A percentile compares a stretch with the other conserved stretches of the same genome.
These are phyloP conservation scores for Myopa testacea DNA, from an alignment of 2,888 invertebrate species.

Conservation along the genomic window DNA sequence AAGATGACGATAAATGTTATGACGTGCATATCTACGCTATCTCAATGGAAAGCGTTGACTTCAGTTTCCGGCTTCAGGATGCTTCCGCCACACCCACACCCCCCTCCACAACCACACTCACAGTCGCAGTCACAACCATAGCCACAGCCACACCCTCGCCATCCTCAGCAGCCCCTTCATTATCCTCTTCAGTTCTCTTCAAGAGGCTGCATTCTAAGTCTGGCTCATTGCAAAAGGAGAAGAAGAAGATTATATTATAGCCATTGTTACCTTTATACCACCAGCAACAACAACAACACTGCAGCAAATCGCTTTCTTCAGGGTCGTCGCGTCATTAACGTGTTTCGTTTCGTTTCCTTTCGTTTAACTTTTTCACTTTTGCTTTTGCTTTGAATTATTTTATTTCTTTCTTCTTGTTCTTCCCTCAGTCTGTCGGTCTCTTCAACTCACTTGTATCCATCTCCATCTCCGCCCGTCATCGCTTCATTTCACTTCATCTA, in stretches of 20 bases:
- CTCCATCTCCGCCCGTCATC: background rate
- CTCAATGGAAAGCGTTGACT: background rate
- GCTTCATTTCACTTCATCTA: conserved; percentile 8
- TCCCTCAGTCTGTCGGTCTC: background rate
- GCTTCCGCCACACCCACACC: background rate
- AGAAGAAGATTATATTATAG: background rate
- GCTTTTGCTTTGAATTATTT: conserved; percentile 10
- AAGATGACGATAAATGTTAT: background rate
- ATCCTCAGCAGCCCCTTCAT: too few species aligned
- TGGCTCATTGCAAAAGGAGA: background rate
- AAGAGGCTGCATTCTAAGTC: background rate
- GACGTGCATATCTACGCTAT: background rate
- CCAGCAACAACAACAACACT: background rate
- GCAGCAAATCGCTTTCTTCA: background rate
- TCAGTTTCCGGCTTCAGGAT: background rate
- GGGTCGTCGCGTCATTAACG: conserved; percentile 48
- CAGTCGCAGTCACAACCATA: too few species aligned
- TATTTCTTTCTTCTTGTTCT: background rate
- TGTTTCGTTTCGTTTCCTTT: conserved; percentile 50
- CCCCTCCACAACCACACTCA: too few species aligned
- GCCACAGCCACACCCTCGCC: background rate
- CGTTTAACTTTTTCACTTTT: conserved; percentile 50
- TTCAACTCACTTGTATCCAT: background rate
- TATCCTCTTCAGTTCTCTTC: too few species aligned
- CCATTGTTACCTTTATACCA: too few species aligned